A percentile compares a stretch with the other conserved stretches of the same genome.
Conservation (phyloP, 2,797 vertebrate species). For the Mus minutoides region DNA sequence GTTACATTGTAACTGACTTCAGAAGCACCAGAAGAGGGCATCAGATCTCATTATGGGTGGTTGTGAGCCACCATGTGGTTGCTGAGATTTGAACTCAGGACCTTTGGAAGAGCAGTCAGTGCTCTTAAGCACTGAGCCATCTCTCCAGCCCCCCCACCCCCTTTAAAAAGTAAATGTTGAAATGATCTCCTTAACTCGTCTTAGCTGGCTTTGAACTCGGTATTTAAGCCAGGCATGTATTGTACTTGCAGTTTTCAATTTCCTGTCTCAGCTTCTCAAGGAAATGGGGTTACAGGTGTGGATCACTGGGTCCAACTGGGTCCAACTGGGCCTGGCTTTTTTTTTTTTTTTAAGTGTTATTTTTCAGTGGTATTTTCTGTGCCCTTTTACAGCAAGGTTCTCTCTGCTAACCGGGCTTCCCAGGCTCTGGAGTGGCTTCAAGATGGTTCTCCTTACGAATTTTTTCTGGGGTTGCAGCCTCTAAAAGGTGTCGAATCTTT, state of each 20-base stretch:
- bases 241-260: not conserved
- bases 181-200: not conserved
- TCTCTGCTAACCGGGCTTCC: slow-evolving; percentile 20
- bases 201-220: not conserved
- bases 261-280: not conserved
- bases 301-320: too few relatives aligned
- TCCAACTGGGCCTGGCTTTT: not conserved
- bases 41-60: too few relatives aligned
- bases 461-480: slow-evolving; percentile 81
- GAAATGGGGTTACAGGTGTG: not conserved
- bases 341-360: not conserved
- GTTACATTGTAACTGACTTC: too few relatives aligned
- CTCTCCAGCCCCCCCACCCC: too few relatives aligned
- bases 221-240: not conserved
- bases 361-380: not conserved
- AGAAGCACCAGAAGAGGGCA: too few relatives aligned
- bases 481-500: slow-evolving; percentile 83
- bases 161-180: not conserved
- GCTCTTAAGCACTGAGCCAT: too few relatives aligned
- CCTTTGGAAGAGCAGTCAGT: too few relatives aligned
- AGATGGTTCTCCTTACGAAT: slow-evolving; percentile 57
- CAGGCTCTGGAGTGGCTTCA: not conserved
- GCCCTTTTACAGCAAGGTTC: not conserved
- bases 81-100: too few relatives aligned
- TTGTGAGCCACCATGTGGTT: too few relatives aligned